Evolutionary conservation across 1,140 invertebrate genomes (phyloP).

Genomic region (Magallana ariakensis): DNA sequence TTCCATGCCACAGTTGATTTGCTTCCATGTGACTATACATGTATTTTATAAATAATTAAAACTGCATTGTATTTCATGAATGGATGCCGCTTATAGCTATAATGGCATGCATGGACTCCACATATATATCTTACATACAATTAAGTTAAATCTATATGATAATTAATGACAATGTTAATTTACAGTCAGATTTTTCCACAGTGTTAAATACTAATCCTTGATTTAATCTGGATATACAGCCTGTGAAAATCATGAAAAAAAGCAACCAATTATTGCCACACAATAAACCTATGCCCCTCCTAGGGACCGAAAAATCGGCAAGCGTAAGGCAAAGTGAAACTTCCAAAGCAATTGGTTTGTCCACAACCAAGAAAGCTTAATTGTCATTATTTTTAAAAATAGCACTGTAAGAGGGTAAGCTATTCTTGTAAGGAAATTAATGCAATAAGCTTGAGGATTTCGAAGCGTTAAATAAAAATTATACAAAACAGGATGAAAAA

Average conservation of each 20-base stretch:
- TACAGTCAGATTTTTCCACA: background rate
- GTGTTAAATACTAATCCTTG: no score
- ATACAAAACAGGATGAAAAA: background rate
- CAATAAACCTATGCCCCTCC: constrained; percentile 14
- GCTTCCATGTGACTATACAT: no score
- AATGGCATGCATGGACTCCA: no score
- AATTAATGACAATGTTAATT: background rate
- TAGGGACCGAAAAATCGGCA: background rate
- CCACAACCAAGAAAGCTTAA: constrained; percentile 18
- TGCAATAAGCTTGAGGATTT: background rate
- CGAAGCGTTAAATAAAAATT: background rate
- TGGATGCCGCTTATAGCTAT: no score
- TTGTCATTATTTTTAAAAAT: background rate
- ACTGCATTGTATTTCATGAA: no score
- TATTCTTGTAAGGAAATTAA: background rate
- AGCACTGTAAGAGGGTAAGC: background rate
- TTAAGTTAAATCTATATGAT: no score
- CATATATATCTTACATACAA: no score
- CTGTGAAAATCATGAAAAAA: no score
- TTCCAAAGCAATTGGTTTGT: background rate
- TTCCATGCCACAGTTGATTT: no score
- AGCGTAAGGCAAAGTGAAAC: background rate
- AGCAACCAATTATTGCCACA: background rate
- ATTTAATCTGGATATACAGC: no score
- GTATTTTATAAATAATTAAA: no score